Evolutionary conservation across 2,797 vertebrate genomes (phyloP).

Genomic region (Paratrypauchen microcephalus): DNA sequence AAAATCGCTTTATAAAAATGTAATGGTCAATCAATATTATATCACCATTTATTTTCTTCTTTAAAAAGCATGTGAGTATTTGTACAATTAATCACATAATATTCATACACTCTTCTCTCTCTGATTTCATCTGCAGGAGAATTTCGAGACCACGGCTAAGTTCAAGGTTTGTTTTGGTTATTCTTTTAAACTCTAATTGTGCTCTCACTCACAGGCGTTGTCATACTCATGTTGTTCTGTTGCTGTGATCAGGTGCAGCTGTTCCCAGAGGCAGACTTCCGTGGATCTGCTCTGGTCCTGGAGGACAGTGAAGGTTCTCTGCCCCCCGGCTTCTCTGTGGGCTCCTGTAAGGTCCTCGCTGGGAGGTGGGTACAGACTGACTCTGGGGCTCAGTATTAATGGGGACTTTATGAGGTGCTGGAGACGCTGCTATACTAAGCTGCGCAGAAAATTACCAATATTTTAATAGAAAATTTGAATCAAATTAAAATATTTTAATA

Average conservation of each 20-base stretch:
- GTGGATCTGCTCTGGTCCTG: constrained; percentile 78
- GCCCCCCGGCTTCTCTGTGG: constrained; percentile 76
- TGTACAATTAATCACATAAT: background rate
- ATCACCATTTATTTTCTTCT: background rate
- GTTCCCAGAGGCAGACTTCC: constrained; percentile 88
- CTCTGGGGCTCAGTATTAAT: too few species aligned
- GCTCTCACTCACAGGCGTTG: background rate
- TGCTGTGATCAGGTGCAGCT: constrained; percentile 81
- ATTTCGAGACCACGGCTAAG: constrained; percentile 71
- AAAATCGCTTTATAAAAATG: too few species aligned
- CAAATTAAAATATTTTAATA: too few species aligned
- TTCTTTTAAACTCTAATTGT: background rate
- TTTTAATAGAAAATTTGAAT: too few species aligned
- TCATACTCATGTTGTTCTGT: background rate
- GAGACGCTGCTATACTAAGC: too few species aligned
- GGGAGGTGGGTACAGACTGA: constrained; percentile 81
- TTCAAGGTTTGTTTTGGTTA: constrained; percentile 80
- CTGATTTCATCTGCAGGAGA: constrained; percentile 74
- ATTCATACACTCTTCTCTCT: constrained; percentile 2
- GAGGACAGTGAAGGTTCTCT: constrained; percentile 77
- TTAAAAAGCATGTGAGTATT: background rate
- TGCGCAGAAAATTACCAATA: too few species aligned
- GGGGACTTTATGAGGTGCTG: too few species aligned
- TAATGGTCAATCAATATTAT: background rate
- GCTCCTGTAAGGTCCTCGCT: constrained; percentile 86